phyloP scores from a whole-genome alignment of 2,797 vertebrate species.

The Hirundo rustica region DNA sequence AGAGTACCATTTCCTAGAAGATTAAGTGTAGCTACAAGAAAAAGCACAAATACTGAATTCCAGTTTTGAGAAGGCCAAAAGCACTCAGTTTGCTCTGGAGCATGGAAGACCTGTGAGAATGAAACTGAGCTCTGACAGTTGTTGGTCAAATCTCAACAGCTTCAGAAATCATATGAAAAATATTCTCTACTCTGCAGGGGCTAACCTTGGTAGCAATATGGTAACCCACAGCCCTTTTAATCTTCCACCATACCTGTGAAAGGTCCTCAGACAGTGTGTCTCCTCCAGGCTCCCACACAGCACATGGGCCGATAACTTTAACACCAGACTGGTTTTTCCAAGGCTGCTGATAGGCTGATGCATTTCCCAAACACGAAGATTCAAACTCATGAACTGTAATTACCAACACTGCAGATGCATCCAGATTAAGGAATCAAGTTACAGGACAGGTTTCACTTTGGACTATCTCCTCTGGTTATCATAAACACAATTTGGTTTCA shows the following conservation, averaged over 20 bases:
- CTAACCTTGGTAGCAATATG: not conserved
- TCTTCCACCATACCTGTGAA: not conserved
- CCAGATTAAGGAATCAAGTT: not conserved
- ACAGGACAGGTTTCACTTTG: slow-evolving; percentile 35
- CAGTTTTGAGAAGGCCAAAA: not conserved
- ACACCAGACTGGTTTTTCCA: not conserved
- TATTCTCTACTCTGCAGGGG: not conserved
- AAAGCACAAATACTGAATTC: not conserved
- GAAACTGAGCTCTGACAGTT: not conserved
- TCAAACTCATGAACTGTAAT: not conserved
- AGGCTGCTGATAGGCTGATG: not conserved
- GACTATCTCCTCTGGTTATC: slow-evolving; percentile 18
- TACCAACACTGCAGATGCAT: not conserved
- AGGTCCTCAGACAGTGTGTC: not conserved
- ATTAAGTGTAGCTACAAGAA: not conserved
- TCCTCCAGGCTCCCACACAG: slow-evolving; percentile 13
- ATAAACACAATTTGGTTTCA: not conserved
- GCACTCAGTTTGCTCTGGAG: not conserved
- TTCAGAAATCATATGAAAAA: not conserved
- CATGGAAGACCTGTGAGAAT: not conserved
- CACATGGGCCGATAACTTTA: not conserved
- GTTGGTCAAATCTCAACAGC: not conserved
- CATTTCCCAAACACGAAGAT: not conserved
- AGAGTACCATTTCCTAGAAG: not conserved
- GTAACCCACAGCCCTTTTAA: not conserved